Percentiles rank a stretch among this genome's conserved stretches.
Evolutionary conservation across 1,140 invertebrate genomes (phyloP).

Genomic region (Helicoverpa armigera): DNA sequence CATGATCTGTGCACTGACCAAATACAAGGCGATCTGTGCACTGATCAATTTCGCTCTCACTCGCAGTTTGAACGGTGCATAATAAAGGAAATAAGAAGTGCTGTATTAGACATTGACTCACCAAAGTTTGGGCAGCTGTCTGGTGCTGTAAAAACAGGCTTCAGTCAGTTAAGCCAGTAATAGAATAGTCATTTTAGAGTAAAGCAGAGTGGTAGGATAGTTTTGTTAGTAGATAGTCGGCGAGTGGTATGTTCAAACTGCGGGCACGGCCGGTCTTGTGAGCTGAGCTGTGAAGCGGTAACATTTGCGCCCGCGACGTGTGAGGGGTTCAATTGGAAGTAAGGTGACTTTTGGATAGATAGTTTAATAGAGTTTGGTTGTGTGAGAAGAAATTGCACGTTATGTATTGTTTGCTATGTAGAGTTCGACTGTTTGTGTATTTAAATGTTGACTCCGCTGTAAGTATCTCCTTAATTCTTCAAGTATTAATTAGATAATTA

Average conservation of each 20-base stretch:
- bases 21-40: background rate
- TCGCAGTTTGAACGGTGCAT: slow-evolving; percentile 63
- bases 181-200: slow-evolving; percentile 46
- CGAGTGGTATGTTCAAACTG: slow-evolving; percentile 45
- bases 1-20: background rate
- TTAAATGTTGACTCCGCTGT: background rate
- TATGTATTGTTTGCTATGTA: background rate
- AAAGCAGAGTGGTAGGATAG: slow-evolving; percentile 57
- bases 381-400: no score
- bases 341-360: background rate
- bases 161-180: slow-evolving; percentile 80
- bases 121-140: slow-evolving; percentile 91
- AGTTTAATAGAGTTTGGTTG: background rate
- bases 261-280: background rate
- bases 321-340: background rate
- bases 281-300: background rate
- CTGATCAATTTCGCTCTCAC: background rate
- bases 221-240: slow-evolving; percentile 34
- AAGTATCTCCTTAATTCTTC: background rate
- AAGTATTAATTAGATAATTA: no score
- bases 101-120: slow-evolving; percentile 87
- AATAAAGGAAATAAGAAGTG: slow-evolving; percentile 70
- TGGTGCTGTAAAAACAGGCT: slow-evolving; percentile 91
- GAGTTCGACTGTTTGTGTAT: slow-evolving; percentile 14
- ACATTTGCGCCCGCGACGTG: background rate